A percentile compares a stretch with the other conserved stretches of the same genome.
phyloP scores from a whole-genome alignment of 2,888 invertebrate genomes.

The Morpho achilles region DNA sequence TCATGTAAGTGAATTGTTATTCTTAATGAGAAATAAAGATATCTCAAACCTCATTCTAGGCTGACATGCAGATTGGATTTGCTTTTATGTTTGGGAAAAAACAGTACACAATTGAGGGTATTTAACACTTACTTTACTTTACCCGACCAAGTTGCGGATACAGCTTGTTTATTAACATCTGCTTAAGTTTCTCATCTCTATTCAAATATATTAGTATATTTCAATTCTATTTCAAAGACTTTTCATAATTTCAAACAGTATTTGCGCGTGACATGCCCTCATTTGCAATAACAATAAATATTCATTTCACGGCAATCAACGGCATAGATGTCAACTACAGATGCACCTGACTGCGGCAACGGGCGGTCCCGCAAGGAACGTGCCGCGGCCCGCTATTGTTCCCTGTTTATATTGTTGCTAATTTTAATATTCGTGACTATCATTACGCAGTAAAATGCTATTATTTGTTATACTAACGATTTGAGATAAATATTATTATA shows the following conservation, averaged over 20 bases:
- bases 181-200: no score
- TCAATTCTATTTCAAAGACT: background rate
- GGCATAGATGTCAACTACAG: constrained; percentile 55
- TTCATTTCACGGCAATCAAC: constrained; percentile 41
- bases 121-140: no score
- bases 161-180: no score
- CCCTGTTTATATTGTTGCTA: constrained; percentile 19
- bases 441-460: background rate
- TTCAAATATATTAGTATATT: background rate
- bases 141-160: no score
- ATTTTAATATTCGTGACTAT: constrained; percentile 7
- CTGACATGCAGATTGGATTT: no score
- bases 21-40: no score
- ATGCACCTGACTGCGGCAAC: constrained; percentile 28
- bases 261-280: constrained; percentile 25
- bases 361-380: constrained; percentile 27
- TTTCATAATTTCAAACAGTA: constrained; percentile 11
- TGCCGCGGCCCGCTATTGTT: constrained; percentile 25
- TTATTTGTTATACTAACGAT: background rate
- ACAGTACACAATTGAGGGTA: no score
- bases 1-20: no score
- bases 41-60: no score
- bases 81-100: no score
- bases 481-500: no score
- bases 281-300: constrained; percentile 40